Evolutionary conservation across 1,140 invertebrate species (phyloP).

Genomic region (Drosophila santomea): DNA sequence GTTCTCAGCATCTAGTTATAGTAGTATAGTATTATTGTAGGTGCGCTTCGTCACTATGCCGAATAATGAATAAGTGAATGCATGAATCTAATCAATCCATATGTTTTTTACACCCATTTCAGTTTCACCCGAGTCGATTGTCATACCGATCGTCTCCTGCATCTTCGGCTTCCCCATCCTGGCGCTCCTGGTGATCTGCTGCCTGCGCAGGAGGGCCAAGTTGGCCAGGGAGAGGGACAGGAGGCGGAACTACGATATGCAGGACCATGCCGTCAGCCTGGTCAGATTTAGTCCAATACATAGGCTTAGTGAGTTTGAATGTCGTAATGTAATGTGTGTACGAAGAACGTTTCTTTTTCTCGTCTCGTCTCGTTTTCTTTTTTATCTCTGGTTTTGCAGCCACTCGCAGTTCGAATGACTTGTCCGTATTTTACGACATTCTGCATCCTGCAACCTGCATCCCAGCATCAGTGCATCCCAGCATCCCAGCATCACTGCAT

Average conservation of each 20-base stretch:
- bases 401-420: slow-evolving; percentile 26
- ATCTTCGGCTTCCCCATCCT: slow-evolving; percentile 94
- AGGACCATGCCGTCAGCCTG: slow-evolving; percentile 91
- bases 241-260: slow-evolving; percentile 90
- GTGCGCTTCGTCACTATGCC: no score
- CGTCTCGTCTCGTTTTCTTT: slow-evolving; percentile 2
- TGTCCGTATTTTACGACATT: slow-evolving; percentile 13
- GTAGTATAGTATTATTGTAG: no score
- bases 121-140: slow-evolving; percentile 95
- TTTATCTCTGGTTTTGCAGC: slow-evolving; percentile 8
- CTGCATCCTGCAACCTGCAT: slow-evolving; percentile 1
- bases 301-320: slow-evolving; percentile 88
- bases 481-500: background rate
- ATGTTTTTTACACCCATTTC: slow-evolving; percentile 79
- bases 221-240: slow-evolving; percentile 91
- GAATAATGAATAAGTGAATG: no score
- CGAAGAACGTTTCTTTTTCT: slow-evolving; percentile 43
- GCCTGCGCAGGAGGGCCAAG: slow-evolving; percentile 92
- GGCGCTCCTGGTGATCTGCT: slow-evolving; percentile 94
- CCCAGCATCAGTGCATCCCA: background rate
- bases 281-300: slow-evolving; percentile 91
- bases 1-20: no score
- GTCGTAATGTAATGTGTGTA: slow-evolving; percentile 76
- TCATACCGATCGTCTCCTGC: slow-evolving; percentile 94
- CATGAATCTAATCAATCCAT: no score